A percentile compares a stretch with the other conserved stretches of the same genome.
phyloP scores from a whole-genome alignment of 2,888 invertebrate genomes.

The Criorhina ranunculi region DNA sequence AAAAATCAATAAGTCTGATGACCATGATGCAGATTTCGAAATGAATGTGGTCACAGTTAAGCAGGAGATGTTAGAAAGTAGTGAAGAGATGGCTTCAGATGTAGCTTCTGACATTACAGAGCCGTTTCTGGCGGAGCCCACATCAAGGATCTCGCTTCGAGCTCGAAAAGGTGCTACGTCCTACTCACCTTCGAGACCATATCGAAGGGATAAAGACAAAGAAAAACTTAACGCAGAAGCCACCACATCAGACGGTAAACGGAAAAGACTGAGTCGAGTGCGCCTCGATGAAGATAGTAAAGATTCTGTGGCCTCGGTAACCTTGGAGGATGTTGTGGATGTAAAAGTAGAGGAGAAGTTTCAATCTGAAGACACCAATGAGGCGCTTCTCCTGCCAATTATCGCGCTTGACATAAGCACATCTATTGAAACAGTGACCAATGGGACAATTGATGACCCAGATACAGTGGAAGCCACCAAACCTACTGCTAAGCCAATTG shows the following conservation, averaged over 20 bases:
- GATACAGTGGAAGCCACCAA: slow-evolving; percentile 77
- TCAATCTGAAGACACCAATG: slow-evolving; percentile 77
- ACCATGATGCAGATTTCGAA: slow-evolving; percentile 67
- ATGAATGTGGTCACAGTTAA: slow-evolving; percentile 79
- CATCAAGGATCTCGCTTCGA: slow-evolving; percentile 63
- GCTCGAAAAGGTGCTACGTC: slow-evolving; percentile 68
- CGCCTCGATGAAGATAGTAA: slow-evolving; percentile 82
- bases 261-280: slow-evolving; percentile 52
- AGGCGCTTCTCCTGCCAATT: slow-evolving; percentile 23
- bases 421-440: slow-evolving; percentile 50
- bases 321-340: slow-evolving; percentile 80
- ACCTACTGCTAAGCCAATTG: slow-evolving; percentile 53
- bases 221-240: slow-evolving; percentile 69
- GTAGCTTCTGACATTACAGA: slow-evolving; percentile 73
- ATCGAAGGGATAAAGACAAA: slow-evolving; percentile 77
- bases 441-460: slow-evolving; percentile 14
- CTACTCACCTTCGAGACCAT: slow-evolving; percentile 73
- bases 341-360: slow-evolving; percentile 81
- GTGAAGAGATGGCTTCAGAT: slow-evolving; percentile 78
- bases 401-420: neutral
- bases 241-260: slow-evolving; percentile 67
- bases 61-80: slow-evolving; percentile 80
- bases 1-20: slow-evolving; percentile 80
- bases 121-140: slow-evolving; percentile 64
- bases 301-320: slow-evolving; percentile 82